phyloP scores from a whole-genome alignment of 2,797 vertebrate species.

The Bucorvus abyssinicus region DNA sequence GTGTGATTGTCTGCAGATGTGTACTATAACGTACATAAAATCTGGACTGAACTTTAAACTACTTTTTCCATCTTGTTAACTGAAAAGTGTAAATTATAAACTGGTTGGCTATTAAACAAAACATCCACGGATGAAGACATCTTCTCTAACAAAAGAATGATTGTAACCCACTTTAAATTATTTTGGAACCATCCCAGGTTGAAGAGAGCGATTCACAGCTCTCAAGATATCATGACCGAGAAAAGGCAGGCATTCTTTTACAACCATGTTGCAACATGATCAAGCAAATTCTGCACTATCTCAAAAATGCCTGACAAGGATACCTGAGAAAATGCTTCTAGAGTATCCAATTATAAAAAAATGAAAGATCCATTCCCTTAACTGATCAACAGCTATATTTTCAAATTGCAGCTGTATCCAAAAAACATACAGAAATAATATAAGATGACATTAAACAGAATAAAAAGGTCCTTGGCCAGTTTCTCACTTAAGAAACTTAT shows the following conservation, averaged over 20 bases:
- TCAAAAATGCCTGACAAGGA: conserved; percentile 14
- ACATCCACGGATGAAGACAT: neutral
- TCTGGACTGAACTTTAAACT: conserved; percentile 25
- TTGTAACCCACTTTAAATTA: conserved; percentile 28
- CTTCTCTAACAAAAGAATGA: conserved; percentile 60
- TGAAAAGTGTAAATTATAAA: conserved; percentile 43
- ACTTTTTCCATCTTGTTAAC: conserved; percentile 13
- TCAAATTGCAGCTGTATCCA: neutral
- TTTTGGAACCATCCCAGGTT: conserved; percentile 41
- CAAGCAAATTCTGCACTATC: conserved; percentile 37
- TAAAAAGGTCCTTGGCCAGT: neutral
- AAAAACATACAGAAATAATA: neutral
- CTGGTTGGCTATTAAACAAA: conserved; percentile 39
- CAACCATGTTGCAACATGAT: conserved; percentile 37
- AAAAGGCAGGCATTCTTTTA: conserved; percentile 47
- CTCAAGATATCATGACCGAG: neutral
- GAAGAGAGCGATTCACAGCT: conserved; percentile 29
- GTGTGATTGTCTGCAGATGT: neutral
- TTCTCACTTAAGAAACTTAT: neutral
- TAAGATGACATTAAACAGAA: neutral
- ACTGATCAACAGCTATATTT: neutral
- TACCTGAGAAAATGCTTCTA: conserved; percentile 40
- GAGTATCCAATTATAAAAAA: neutral
- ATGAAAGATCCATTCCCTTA: neutral
- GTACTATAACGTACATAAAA: neutral